Evolutionary conservation across 2,113 vertebrate genomes (phyloP).

Genomic region (Coreoperca whiteheadi): DNA sequence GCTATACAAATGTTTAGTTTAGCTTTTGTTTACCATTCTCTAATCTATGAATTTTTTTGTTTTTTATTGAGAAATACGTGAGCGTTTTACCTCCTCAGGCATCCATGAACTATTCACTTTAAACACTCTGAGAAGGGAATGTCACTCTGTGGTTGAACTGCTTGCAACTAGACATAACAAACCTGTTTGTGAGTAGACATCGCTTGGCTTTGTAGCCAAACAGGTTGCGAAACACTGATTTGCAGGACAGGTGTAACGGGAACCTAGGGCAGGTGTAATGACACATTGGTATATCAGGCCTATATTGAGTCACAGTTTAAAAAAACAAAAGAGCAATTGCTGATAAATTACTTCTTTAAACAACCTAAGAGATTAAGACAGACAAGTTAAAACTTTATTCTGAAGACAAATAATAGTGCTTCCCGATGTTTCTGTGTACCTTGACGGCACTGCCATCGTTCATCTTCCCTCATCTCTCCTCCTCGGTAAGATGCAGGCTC

Average conservation of each 20-base stretch:
- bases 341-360: neutral
- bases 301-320: neutral
- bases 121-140: too few species aligned
- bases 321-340: neutral
- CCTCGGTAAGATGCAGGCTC: constrained; percentile 67
- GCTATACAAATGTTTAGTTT: too few species aligned
- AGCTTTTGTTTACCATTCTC: too few species aligned
- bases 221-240: neutral
- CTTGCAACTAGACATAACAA: too few species aligned
- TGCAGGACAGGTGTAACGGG: neutral
- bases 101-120: too few species aligned
- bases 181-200: neutral
- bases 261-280: neutral
- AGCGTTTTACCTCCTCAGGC: too few species aligned
- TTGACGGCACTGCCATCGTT: constrained; percentile 55
- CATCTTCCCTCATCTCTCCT: constrained; percentile 47
- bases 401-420: constrained; percentile 1
- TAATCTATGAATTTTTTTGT: too few species aligned
- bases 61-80: neutral
- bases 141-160: too few species aligned
- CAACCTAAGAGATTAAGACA: neutral
- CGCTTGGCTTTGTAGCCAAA: neutral
- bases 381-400: constrained; percentile 21
- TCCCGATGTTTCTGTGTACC: constrained; percentile 11
- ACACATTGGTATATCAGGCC: neutral